Evolutionary conservation across 2,888 invertebrate species (phyloP).

Genomic region (Drosophila robusta): DNA sequence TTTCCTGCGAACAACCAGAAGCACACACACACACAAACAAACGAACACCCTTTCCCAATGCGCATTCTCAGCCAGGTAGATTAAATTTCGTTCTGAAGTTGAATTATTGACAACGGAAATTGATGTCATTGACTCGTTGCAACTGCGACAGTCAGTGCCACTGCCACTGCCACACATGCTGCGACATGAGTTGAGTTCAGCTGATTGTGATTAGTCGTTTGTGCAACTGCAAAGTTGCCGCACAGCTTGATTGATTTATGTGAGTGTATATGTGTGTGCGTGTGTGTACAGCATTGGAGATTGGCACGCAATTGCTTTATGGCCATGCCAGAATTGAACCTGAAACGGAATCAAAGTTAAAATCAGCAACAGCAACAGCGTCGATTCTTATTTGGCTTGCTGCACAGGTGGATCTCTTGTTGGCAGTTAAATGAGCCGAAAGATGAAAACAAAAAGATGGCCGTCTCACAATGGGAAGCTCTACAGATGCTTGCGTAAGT

Average conservation of each 20-base stretch:
- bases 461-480: background rate
- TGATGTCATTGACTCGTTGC: constrained; percentile 66
- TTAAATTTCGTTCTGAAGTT: constrained; percentile 68
- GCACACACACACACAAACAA: background rate
- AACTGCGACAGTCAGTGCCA: constrained; percentile 27
- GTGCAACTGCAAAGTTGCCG: constrained; percentile 36
- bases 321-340: constrained; percentile 11
- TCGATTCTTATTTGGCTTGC: constrained; percentile 13
- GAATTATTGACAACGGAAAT: constrained; percentile 74
- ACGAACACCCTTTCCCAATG: background rate
- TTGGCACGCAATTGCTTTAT: constrained; percentile 26
- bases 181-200: constrained; percentile 32
- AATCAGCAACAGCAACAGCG: background rate
- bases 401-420: constrained; percentile 26
- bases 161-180: constrained; percentile 17
- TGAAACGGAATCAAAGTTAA: background rate
- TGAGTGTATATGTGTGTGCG: constrained; percentile 4
- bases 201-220: constrained; percentile 68
- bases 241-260: constrained; percentile 67
- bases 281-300: constrained; percentile 34
- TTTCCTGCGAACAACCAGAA: background rate
- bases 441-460: constrained; percentile 27
- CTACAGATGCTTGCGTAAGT: background rate
- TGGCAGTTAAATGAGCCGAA: constrained; percentile 57
- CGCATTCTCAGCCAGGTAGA: constrained; percentile 45